phyloP scores from a whole-genome alignment of 1,140 invertebrate species.

The Drosophila saltans region DNA sequence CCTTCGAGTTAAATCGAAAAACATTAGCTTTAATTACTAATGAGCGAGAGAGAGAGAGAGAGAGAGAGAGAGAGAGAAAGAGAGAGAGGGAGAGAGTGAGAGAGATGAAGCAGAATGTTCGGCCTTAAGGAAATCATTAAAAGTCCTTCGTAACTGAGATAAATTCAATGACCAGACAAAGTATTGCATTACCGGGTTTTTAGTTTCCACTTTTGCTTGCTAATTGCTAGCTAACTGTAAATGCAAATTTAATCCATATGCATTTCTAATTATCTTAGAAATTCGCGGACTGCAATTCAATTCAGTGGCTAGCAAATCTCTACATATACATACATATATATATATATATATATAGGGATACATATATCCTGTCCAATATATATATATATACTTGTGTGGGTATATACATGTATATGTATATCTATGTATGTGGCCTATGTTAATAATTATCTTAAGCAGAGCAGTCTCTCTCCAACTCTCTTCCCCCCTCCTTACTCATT shows the following conservation, averaged over 20 bases:
- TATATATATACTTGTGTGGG: background rate
- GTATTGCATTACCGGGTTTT: background rate
- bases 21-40: conserved; percentile 15
- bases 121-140: background rate
- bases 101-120: background rate
- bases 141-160: background rate
- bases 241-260: conserved; percentile 80
- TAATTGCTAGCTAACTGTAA: conserved; percentile 75
- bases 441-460: conserved; percentile 27
- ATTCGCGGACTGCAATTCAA: conserved; percentile 74
- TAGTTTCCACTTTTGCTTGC: conserved; percentile 16
- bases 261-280: conserved; percentile 78
- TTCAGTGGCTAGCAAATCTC: conserved; percentile 41
- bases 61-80: background rate
- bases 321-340: conserved; percentile 23
- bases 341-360: background rate
- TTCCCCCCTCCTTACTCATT: conserved; percentile 17
- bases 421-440: conserved; percentile 52
- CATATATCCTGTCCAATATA: background rate
- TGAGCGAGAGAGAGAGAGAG: background rate
- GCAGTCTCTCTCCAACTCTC: background rate
- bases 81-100: background rate
- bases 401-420: conserved; percentile 14
- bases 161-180: background rate
- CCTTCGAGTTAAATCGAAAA: conserved; percentile 6